Conservation (phyloP, 2,797 vertebrate genomes). For the Centropyge bicolor region DNA sequence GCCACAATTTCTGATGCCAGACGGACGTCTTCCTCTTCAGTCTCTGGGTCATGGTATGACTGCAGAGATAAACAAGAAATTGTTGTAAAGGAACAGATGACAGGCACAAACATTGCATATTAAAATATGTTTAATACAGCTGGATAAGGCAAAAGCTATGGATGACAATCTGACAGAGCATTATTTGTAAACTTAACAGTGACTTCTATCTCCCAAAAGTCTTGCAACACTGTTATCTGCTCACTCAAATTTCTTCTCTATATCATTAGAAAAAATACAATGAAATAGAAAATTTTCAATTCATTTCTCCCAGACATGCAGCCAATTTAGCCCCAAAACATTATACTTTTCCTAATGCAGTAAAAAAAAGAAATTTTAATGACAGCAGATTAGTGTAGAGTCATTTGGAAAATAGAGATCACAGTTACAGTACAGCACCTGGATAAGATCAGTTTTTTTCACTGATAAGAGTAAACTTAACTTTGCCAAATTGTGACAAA, state of each 20-base stretch:
- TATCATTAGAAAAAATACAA: neutral
- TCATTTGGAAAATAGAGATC: neutral
- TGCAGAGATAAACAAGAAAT: slow-evolving; percentile 22
- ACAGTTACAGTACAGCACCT: neutral
- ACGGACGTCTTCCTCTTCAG: slow-evolving; percentile 87
- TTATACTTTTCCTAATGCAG: neutral
- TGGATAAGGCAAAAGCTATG: neutral
- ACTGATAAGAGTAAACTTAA: neutral
- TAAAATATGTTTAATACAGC: neutral
- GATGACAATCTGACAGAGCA: neutral
- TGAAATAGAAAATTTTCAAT: neutral
- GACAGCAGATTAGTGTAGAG: neutral
- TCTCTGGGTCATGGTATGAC: slow-evolving; percentile 79
- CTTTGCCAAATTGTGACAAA: neutral
- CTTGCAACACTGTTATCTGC: neutral
- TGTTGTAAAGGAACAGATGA: neutral
- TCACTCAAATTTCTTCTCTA: neutral
- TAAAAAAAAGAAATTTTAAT: neutral
- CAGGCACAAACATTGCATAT: neutral
- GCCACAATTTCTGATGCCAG: slow-evolving; percentile 82
- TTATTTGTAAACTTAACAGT: neutral
- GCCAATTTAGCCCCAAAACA: neutral
- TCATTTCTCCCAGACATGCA: neutral
- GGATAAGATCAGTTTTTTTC: neutral
- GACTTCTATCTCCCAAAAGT: neutral